Percentiles rank a stretch among this genome's conserved stretches.
Conservation (phyloP, 2,113 vertebrate genomes). For the Stigmatopora nigra region DNA sequence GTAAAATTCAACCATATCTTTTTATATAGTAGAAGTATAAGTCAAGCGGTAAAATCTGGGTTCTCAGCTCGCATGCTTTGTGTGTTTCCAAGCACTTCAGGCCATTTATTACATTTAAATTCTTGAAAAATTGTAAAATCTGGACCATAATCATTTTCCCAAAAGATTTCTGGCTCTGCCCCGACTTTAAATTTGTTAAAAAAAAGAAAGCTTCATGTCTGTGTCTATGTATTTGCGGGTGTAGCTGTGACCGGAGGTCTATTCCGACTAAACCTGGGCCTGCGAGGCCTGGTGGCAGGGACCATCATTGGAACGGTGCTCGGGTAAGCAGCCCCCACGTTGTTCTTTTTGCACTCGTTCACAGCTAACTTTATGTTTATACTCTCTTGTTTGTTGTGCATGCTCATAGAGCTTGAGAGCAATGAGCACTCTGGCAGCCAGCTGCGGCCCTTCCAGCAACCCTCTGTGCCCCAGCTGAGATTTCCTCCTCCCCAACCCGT, state of each 20-base stretch:
- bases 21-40: no score
- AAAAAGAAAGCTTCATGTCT: neutral
- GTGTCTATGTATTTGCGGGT: neutral
- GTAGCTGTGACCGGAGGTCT: constrained; percentile 80
- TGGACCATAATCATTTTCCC: neutral
- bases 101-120: no score
- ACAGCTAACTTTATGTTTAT: neutral
- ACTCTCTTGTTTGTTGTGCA: constrained; percentile 10
- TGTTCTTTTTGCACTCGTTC: neutral
- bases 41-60: no score
- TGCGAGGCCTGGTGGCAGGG: constrained; percentile 74
- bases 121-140: no score
- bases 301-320: constrained; percentile 71
- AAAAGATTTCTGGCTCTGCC: neutral
- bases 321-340: constrained; percentile 71
- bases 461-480: constrained; percentile 61
- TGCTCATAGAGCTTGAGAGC: constrained; percentile 19
- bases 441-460: constrained; percentile 63
- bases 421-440: constrained; percentile 57
- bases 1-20: no score
- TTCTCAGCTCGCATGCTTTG: no score
- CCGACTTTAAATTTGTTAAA: neutral
- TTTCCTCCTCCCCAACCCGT: neutral
- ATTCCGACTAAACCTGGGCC: constrained; percentile 81
- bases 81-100: no score